phyloP scores from a whole-genome alignment of 2,888 invertebrate genomes.

The Serripes groenlandicus region DNA sequence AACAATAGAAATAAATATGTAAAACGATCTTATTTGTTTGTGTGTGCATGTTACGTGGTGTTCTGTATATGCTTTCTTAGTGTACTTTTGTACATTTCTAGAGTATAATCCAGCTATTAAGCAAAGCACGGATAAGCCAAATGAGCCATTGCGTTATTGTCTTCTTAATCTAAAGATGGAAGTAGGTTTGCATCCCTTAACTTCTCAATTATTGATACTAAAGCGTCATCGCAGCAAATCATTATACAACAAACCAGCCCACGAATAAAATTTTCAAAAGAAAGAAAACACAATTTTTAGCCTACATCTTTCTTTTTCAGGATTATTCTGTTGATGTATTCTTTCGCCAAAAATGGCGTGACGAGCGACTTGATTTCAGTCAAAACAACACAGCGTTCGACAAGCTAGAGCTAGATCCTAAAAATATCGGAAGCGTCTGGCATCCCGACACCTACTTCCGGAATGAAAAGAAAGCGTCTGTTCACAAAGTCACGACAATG shows the following conservation, averaged over 20 bases:
- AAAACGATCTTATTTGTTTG: too few species aligned
- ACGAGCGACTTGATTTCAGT: slow-evolving; percentile 33
- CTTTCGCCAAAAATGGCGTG: slow-evolving; percentile 28
- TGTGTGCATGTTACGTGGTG: not conserved
- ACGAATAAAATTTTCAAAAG: not conserved
- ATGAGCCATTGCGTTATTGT: not conserved
- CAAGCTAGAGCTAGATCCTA: slow-evolving; percentile 38
- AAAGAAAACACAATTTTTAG: not conserved
- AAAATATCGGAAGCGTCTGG: slow-evolving; percentile 37
- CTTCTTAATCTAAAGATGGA: too few species aligned
- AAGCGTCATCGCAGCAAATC: too few species aligned
- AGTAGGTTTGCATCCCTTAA: too few species aligned
- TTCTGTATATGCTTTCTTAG: not conserved
- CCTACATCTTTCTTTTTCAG: slow-evolving; percentile 5
- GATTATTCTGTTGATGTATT: slow-evolving; percentile 36
- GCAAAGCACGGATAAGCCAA: not conserved
- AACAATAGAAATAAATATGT: not conserved
- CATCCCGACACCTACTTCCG: slow-evolving; percentile 37
- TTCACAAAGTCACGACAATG: slow-evolving; percentile 33
- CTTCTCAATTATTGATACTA: too few species aligned
- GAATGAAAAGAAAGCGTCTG: slow-evolving; percentile 31
- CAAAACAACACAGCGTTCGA: slow-evolving; percentile 1
- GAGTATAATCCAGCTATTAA: too few species aligned
- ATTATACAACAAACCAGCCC: not conserved
- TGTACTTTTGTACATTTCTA: not conserved